phyloP scores from a whole-genome alignment of 2,888 invertebrate species.

The Lithophane semibrunnea region DNA sequence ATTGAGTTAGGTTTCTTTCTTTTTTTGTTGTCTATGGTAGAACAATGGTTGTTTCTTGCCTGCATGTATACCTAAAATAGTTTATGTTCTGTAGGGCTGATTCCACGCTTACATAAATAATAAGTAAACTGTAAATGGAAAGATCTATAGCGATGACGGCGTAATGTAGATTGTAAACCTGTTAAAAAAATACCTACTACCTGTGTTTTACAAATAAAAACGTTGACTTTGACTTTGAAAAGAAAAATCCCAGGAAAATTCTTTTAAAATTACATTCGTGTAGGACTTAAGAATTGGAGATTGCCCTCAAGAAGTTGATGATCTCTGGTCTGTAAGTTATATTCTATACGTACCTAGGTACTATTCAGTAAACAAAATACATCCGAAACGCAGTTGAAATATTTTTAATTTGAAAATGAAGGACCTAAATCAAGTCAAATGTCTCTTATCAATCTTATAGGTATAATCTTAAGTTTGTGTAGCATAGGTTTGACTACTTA shows the following conservation, averaged over 20 bases:
- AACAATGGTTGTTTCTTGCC: neutral
- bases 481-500: neutral
- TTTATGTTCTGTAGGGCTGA: neutral
- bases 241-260: neutral
- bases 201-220: neutral
- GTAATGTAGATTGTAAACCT: neutral
- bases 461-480: neutral
- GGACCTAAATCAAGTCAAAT: too few relatives aligned
- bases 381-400: too few relatives aligned
- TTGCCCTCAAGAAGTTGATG: too few relatives aligned
- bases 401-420: neutral
- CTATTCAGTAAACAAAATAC: neutral
- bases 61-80: neutral
- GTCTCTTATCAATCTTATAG: too few relatives aligned
- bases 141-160: too few relatives aligned
- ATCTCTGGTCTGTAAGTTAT: neutral
- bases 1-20: constrained; percentile 26
- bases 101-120: too few relatives aligned
- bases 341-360: neutral
- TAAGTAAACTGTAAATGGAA: neutral
- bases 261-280: neutral
- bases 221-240: neutral
- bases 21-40: constrained; percentile 23
- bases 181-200: neutral
- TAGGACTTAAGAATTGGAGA: too few relatives aligned